Conservation (phyloP, 2,888 invertebrate genomes). For the Crossocerus cetratus region DNA sequence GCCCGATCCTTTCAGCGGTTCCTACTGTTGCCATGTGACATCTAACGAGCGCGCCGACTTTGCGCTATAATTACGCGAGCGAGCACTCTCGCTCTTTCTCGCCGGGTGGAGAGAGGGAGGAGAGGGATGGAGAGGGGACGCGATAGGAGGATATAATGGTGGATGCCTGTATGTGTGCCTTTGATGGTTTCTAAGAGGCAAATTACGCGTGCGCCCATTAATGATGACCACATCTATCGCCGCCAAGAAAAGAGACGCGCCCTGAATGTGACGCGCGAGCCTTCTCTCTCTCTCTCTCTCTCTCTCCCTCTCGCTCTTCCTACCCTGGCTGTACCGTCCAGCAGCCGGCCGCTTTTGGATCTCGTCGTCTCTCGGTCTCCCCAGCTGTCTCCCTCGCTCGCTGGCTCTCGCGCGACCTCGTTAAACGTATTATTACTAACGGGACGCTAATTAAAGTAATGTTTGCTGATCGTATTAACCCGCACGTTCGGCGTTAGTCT, state of each 20-base stretch:
- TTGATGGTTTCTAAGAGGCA: slow-evolving; percentile 43
- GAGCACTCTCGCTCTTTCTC: too few species aligned
- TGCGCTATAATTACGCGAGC: slow-evolving; percentile 47
- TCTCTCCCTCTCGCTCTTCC: neutral
- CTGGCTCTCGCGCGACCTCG: neutral
- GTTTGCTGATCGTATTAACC: slow-evolving; percentile 29
- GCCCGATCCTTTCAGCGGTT: slow-evolving; percentile 27
- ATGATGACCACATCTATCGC: slow-evolving; percentile 28
- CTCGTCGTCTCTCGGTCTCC: neutral
- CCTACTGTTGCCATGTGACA: slow-evolving; percentile 19
- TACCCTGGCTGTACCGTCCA: slow-evolving; percentile 8
- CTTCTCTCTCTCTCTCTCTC: too few species aligned
- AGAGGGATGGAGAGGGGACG: too few species aligned
- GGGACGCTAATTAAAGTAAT: slow-evolving; percentile 30
- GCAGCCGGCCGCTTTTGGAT: neutral
- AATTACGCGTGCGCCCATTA: slow-evolving; percentile 47
- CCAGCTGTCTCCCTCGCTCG: neutral
- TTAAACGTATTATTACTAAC: neutral
- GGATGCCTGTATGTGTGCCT: slow-evolving; percentile 12
- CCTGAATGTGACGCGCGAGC: neutral
- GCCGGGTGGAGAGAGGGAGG: too few species aligned
- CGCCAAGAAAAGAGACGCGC: slow-evolving; percentile 14
- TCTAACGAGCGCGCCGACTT: slow-evolving; percentile 34
- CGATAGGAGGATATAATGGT: slow-evolving; percentile 27
- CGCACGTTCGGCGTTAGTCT: neutral